Evolutionary conservation across 2,888 invertebrate species (phyloP).

Genomic region (Ornithoptera priamus): DNA sequence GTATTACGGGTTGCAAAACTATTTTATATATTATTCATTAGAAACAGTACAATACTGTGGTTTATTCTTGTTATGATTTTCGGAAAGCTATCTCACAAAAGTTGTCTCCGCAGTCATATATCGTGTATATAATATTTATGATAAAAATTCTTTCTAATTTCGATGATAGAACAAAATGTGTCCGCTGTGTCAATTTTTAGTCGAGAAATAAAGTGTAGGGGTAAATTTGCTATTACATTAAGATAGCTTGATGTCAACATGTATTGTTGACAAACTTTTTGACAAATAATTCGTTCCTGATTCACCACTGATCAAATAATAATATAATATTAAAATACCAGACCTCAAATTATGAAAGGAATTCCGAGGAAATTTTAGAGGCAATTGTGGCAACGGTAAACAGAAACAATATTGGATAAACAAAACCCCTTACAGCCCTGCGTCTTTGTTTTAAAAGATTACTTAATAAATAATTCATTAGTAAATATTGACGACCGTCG

Average conservation of each 20-base stretch:
- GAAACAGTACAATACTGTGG: neutral
- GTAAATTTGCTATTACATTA: no score
- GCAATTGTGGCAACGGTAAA: slow-evolving; percentile 13
- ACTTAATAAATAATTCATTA: slow-evolving; percentile 25
- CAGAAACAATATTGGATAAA: slow-evolving; percentile 21
- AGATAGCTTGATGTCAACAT: neutral
- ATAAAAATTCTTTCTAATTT: no score
- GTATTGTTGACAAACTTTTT: neutral
- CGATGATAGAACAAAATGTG: no score
- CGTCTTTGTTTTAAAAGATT: slow-evolving; percentile 22
- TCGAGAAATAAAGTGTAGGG: no score
- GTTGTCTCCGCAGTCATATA: no score
- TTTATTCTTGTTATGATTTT: no score
- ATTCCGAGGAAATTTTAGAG: slow-evolving; percentile 7
- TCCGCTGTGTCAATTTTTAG: no score
- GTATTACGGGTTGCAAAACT: neutral
- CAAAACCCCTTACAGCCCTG: slow-evolving; percentile 13
- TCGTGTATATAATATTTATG: no score
- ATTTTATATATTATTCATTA: slow-evolving; percentile 3
- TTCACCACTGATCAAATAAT: neutral
- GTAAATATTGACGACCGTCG: slow-evolving; percentile 21
- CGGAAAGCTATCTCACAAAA: no score
- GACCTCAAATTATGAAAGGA: neutral
- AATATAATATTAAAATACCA: slow-evolving; percentile 2
- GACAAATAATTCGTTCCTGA: neutral